Evolutionary conservation across 2,113 vertebrate species (phyloP).

Genomic region (Patagioenas fasciata): DNA sequence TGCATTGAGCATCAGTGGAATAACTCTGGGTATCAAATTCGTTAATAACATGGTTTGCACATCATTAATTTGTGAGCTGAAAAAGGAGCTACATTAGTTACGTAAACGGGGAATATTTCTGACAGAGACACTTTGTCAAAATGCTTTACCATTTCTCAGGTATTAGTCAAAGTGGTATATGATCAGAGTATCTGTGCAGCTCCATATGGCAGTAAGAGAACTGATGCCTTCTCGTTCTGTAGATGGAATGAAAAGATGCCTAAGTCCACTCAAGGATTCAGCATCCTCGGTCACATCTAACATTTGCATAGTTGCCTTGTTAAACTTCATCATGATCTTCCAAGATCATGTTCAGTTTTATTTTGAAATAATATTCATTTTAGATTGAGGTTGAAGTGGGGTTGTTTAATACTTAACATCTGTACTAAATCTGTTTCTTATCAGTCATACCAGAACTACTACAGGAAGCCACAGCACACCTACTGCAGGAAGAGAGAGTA

Average conservation of each 20-base stretch:
- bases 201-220: background rate
- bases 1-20: background rate
- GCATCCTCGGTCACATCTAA: background rate
- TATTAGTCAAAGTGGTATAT: background rate
- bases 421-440: background rate
- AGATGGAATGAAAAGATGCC: background rate
- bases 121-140: background rate
- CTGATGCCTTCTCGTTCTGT: background rate
- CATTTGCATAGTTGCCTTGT: background rate
- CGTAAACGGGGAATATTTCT: background rate
- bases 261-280: background rate
- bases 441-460: background rate
- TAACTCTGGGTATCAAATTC: background rate
- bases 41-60: background rate
- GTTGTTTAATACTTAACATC: background rate
- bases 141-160: background rate
- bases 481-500: background rate
- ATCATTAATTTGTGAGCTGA: background rate
- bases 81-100: background rate
- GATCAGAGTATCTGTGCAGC: background rate
- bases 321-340: background rate
- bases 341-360: background rate
- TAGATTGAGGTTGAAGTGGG: background rate
- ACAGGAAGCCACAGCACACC: background rate
- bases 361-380: background rate